phyloP scores from a whole-genome alignment of 2,113 vertebrate genomes.

The Talpa occidentalis region DNA sequence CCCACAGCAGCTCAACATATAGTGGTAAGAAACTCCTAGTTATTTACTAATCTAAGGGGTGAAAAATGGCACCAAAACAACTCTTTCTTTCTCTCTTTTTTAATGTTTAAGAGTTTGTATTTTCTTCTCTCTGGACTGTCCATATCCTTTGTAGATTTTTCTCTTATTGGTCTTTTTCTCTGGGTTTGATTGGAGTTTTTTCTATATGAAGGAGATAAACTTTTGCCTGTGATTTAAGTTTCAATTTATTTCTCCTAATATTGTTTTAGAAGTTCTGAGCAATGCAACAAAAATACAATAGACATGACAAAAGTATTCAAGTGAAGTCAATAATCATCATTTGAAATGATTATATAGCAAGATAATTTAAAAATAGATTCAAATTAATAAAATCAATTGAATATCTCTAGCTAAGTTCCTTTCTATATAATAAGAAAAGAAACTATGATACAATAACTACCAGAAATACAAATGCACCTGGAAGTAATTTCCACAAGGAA shows the following conservation, averaged over 20 bases:
- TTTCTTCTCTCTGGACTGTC: constrained; percentile 21
- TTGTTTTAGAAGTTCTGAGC: neutral
- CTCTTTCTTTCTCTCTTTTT: constrained; percentile 37
- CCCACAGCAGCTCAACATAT: neutral
- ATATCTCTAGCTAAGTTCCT: neutral
- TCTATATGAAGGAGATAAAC: neutral
- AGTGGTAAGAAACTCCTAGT: constrained; percentile 23
- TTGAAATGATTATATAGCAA: constrained; percentile 14
- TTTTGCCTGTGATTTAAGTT: neutral
- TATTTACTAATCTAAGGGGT: constrained; percentile 26
- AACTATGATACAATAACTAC: neutral
- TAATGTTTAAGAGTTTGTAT: neutral
- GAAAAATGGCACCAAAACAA: neutral
- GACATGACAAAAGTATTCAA: neutral
- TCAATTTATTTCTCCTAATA: neutral
- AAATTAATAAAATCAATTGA: constrained; percentile 30
- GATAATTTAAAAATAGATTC: constrained; percentile 16
- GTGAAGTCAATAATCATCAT: constrained; percentile 13
- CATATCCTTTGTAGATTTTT: neutral
- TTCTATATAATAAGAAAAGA: neutral
- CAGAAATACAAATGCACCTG: neutral
- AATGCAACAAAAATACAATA: neutral
- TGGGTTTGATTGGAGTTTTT: neutral
- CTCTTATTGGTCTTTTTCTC: constrained; percentile 16
- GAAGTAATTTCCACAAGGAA: constrained; percentile 10